Conservation (phyloP, 2,113 vertebrate genomes). For the Chamaetylas fuelleborni region DNA sequence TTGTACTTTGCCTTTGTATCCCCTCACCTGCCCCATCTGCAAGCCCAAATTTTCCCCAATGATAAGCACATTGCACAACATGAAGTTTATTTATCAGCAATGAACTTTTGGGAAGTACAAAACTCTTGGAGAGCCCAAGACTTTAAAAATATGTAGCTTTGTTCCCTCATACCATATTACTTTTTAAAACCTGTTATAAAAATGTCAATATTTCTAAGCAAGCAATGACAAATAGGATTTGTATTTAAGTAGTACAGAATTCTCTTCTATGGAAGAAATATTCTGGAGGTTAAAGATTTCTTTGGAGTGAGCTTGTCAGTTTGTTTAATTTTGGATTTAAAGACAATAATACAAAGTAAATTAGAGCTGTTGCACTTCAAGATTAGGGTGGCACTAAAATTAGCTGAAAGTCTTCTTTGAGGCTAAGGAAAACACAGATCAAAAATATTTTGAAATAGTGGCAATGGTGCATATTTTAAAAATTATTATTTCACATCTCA, state of each 20-base stretch:
- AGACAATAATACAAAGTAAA: conserved; percentile 22
- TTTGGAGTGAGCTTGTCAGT: conserved; percentile 2
- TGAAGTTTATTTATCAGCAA: neutral
- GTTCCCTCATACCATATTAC: neutral
- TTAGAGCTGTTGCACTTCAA: conserved; percentile 11
- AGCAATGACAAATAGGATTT: neutral
- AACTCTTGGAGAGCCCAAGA: neutral
- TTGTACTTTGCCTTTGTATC: neutral
- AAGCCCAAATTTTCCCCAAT: neutral
- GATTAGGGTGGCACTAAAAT: conserved; percentile 47
- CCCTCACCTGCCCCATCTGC: accelerated
- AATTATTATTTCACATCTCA: neutral
- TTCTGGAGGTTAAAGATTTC: neutral
- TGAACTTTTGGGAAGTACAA: neutral
- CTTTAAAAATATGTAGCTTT: neutral
- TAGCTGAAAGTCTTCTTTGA: conserved; percentile 34
- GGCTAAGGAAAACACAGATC: conserved; percentile 56
- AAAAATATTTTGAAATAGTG: conserved; percentile 56
- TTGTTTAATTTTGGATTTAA: conserved; percentile 51
- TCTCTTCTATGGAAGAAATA: neutral
- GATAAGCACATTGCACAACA: neutral
- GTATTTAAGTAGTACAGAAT: neutral
- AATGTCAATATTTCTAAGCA: neutral
- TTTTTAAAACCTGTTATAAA: neutral
- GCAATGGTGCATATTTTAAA: conserved; percentile 21